Evolutionary conservation across 2,888 invertebrate genomes (phyloP), one percentile per base, ranked within the genome.

Genomic region (Cepaea hortensis): DNA sequence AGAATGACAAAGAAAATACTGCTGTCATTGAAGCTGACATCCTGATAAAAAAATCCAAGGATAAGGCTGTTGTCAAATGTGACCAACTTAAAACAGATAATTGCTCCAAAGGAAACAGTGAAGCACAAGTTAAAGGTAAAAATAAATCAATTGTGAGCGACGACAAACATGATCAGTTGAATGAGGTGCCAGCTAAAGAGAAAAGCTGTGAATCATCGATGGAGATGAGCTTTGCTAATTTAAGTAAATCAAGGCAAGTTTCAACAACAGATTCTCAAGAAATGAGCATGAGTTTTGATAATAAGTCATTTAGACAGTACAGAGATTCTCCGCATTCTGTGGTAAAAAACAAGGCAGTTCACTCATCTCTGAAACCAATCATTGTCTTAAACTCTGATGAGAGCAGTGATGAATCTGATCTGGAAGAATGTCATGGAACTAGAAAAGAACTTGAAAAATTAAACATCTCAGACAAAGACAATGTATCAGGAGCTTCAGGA

Each of bases 241-340:
- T 86, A 48, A 83, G 61, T 70, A 86, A 82, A 70, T 85, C 79
- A 65, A 75, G 65, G 65, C 62, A n/a, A 68, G 18, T 20, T 55
- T 9, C 55, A 61, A 62, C 48, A 13, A 7, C 20, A 48, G 15
- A 48, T 23, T 23, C 23, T 23, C 68, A 73, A 55, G 62, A 80
- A 15, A 80, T 72, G 70, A 81, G 75, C n/a, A 13, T 76, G 3
- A 81, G 75, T 48, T 81, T 75, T 81, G 85, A 35, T 70, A 11
- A 83, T 61, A 76, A 82, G 76, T 86, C 86, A 50, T 86, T 86
- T 35, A 62, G 77, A n/a, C 76, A 83, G 23, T 86, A 86, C 70
- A 86, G 86, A 46, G 86, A 86, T 20, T 85, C 85, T 18, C 81
- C 85, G n/a, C 79, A n/a, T 0, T 62, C 48, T 23, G 3, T 70